Base-by-base conservation (phyloP, 2,888 invertebrate species). In the Luperina testacea region DNA sequence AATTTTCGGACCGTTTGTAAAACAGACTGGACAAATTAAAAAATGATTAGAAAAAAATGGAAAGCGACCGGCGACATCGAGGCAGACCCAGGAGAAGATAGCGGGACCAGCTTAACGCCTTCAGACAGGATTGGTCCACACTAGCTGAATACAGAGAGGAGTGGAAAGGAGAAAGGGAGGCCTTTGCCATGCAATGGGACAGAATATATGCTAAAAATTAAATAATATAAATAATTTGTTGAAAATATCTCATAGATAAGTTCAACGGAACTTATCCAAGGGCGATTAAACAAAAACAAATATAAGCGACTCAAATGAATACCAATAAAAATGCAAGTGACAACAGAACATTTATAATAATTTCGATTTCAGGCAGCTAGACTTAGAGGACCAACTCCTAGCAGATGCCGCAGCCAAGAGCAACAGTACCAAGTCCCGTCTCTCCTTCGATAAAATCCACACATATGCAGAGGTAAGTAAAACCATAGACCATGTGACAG, bases 331-430 rank as follows among this genome's bases (percentile, higher is more conserved):
- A 72, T 45, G 9, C 5, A 20, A 59, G 17, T 8, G 7, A 13
- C 1, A 24, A 7, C 20, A 13, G 42, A 57, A 27, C 59, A 17
- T 32, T 72, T 1, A 68, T 57, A 0, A 11, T 57, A 0, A 48
- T 61, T 48, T 42, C 2, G n/a, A 59, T 78, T 73, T 70, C 51
- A 95, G 95, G 63, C 84, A 90, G 59, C 69, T 95, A 48, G 93
- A 95, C 4, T 70, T 91, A 13, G 95, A 95, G 91, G 95, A 95
- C 59, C 77, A 88, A 76, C 80, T 93, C 0, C 80, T 95, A 9
- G 84, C 92, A 7, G 89, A 90, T 15, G 89, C 91, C 24, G 88
- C 89, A 17, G 85, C 87, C 1, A 91, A 85, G n/a, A 92, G 90
- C 77, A 92, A 91, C 73, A 86, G 83, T 8, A 90, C 92, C 15